phyloP scores from a whole-genome alignment of 2,113 vertebrate species.

The Solea senegalensis region DNA sequence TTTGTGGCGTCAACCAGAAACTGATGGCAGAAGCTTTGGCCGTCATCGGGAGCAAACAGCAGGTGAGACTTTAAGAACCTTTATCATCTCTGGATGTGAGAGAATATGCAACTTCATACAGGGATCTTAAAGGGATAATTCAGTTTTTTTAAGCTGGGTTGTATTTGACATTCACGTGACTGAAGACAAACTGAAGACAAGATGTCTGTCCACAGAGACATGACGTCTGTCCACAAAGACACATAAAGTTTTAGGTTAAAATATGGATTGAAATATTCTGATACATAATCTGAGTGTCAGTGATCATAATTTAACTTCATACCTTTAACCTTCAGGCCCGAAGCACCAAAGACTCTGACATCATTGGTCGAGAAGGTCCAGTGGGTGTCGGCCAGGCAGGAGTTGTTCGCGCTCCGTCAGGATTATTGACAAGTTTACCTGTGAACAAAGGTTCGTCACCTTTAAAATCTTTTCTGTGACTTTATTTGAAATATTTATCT shows the following conservation, averaged over 20 bases:
- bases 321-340: conserved; percentile 79
- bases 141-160: too few species aligned
- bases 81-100: too few species aligned
- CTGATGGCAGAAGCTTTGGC: conserved; percentile 97
- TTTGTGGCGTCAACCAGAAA: conserved; percentile 97
- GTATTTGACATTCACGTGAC: too few species aligned
- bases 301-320: too few species aligned
- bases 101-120: too few species aligned
- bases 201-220: too few species aligned
- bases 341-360: conserved; percentile 84
- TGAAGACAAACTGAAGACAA: too few species aligned
- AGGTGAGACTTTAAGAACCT: conserved; percentile 78
- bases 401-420: conserved; percentile 77
- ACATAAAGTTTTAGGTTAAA: too few species aligned
- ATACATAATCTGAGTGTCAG: too few species aligned
- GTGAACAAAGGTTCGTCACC: conserved; percentile 85
- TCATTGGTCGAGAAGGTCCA: conserved; percentile 89
- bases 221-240: too few species aligned
- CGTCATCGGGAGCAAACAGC: conserved; percentile 91
- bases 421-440: conserved; percentile 46
- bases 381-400: conserved; percentile 83
- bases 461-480: neutral
- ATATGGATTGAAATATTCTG: too few species aligned
- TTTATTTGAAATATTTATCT: neutral
- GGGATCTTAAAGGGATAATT: too few species aligned